Conservation (phyloP, 2,113 vertebrate genomes). For the Rattus norvegicus region DNA sequence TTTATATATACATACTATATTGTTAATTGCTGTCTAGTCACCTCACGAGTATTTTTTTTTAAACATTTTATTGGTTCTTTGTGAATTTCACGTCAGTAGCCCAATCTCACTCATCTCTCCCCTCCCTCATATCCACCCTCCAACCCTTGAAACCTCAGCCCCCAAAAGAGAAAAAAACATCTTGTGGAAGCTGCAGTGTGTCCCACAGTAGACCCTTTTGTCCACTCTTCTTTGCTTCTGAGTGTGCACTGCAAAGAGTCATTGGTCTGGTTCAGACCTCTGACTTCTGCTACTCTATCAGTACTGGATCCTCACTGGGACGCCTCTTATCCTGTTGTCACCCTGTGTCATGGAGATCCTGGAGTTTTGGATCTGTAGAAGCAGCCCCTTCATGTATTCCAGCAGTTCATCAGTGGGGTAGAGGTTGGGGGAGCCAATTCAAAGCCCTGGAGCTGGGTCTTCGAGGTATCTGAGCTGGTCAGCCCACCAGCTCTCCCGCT, state of each 20-base stretch:
- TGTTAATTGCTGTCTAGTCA: slow-evolving; percentile 16
- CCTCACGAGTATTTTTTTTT: background rate
- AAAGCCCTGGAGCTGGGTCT: background rate
- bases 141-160: background rate
- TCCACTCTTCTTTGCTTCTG: background rate
- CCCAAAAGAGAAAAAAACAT: background rate
- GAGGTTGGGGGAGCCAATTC: background rate
- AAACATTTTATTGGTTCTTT: background rate
- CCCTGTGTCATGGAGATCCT: background rate
- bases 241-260: background rate
- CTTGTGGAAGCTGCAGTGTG: background rate
- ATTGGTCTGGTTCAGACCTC: background rate
- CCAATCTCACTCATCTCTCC: background rate
- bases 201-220: background rate
- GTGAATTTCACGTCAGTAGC: background rate
- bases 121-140: background rate
- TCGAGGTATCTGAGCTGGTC: background rate
- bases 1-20: slow-evolving; percentile 11
- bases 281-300: no score
- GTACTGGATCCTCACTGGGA: background rate
- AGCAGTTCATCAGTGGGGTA: background rate
- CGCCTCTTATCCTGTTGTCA: background rate
- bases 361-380: background rate
- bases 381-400: background rate
- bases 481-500: background rate